Conservation (phyloP, 2,113 vertebrate species). For the Paradoxurus hermaphroditus region DNA sequence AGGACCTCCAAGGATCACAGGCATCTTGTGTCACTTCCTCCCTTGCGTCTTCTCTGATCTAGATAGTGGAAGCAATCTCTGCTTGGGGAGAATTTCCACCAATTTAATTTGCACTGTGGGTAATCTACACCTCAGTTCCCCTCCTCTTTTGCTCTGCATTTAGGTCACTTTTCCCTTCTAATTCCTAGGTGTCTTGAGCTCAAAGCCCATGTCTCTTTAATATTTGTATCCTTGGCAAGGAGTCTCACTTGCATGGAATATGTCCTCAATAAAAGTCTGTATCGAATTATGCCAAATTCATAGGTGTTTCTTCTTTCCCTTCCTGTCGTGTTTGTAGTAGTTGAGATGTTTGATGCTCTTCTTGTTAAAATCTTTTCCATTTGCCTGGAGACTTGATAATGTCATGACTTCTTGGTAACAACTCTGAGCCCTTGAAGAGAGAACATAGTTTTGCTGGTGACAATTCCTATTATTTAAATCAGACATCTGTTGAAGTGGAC, state of each 20-base stretch:
- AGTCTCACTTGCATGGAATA: too few species aligned
- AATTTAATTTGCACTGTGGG: background rate
- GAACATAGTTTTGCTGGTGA: background rate
- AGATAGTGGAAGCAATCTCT: background rate
- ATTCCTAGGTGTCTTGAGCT: background rate
- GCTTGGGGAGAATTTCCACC: accelerated
- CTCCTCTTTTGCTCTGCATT: background rate
- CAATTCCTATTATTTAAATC: background rate
- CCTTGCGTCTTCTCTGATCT: background rate
- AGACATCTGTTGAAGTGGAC: background rate
- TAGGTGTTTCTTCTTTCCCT: background rate
- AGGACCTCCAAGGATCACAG: background rate
- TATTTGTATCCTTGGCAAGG: too few species aligned
- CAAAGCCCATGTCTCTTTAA: too few species aligned
- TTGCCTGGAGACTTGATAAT: background rate
- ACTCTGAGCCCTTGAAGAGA: background rate
- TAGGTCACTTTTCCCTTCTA: background rate
- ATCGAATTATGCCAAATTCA: too few species aligned
- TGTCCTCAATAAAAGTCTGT: too few species aligned
- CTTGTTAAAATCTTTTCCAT: background rate
- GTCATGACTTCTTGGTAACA: background rate
- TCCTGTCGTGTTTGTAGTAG: background rate
- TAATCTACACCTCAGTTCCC: background rate
- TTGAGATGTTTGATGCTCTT: background rate
- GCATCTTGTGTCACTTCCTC: background rate